Evolutionary conservation across 1,140 invertebrate genomes (phyloP), one percentile per base, ranked within the genome.

Genomic region (Apocrypta bakeri): DNA sequence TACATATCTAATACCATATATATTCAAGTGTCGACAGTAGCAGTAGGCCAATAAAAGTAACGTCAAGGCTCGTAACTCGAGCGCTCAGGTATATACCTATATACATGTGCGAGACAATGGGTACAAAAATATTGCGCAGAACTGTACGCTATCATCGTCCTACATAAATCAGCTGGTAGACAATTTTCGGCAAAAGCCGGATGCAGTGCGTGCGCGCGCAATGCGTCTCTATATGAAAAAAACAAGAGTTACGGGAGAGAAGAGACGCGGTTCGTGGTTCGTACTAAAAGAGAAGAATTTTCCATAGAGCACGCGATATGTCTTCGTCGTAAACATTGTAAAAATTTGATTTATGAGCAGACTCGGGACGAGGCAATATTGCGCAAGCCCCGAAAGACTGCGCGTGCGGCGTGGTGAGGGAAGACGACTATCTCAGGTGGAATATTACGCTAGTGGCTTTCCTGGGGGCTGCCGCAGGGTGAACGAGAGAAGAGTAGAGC

Each of bases 331-430:
- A 83, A 85, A 85, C 76, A 83, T 73, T 66, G 76, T 83, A 79
- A 83, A 83, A 83, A 83, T 79, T 17, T 79, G 76, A 82, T 85
- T 87, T 87, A 85, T 85, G 84, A 72, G 76, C 72, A 31, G 27
- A 33, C 83, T 66, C 76, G 56, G 37, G 29, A 27, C 66, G 56
- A 25, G 12, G 56, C 74, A 69, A 82, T 77, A 72, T 82, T 82
- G 75, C 81, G 75, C 66, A 69, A 76, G 80, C 14, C 6, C 0
- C 29, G 69, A 61, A 71, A 63, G 21, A 56, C 56, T n/a, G 40
- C 24, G 12, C 33, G 79, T 71, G 61, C 73, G 69, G 29, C 14
- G 66, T 64, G 25, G 71, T 21, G 73, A 73, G 61, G 3, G 66
- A 33, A n/a, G n/a, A n/a, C 24, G 48, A 17, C 42, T 31, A 63